Evolutionary conservation across 1,140 invertebrate species (phyloP), one percentile per base, ranked within the genome.

Genomic region (Drosophila teissieri): DNA sequence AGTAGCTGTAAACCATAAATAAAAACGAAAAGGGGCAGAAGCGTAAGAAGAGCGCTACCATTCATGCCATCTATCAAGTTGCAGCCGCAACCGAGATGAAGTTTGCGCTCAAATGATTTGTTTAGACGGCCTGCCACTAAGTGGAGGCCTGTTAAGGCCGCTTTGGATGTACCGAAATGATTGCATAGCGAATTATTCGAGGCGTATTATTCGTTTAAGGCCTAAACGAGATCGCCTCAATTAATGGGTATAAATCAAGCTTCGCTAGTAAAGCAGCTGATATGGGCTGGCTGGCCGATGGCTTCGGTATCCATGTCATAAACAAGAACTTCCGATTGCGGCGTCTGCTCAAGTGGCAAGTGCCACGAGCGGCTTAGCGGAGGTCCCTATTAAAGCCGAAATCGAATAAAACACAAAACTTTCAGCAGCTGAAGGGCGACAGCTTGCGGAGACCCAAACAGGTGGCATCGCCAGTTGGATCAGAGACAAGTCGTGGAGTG

Each of bases 311-410:
- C 58, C 40, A 44, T 86, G 78, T 86, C 81, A 86, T 86, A 85
- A 85, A 81, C 68, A 78, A 65, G 60, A 78, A 86, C 81, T 86
- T 85, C 81, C 81, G 81, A 86, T 86, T 86, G 73, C 63, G 80
- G 65, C 75, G 53, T 63, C 75, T 76, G 75, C 65, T 56, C 80
- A 57, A 69, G 69, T 80, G 81, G 62, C 80, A 83, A 82, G 68
- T 81, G 78, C 73, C 80, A 78, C 81, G 78, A 80, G 78, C 67
- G 65, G 48, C 64, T 51, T 58, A 31, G 31, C 31, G 57, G 37
- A 53, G 48, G 40, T 54, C 4, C 70, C 73, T 52, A 53, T 73
- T 56, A 56, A 57, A 44, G 42, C 36, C 64, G 5, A 61, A 65
- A 62, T 36, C 40, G 49, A 60, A 53, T 42, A 61, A 48, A 37